These are phyloP conservation scores for Acomys russatus DNA, from an alignment of 2,797 vertebrate genomes.

Conservation along the genomic window DNA sequence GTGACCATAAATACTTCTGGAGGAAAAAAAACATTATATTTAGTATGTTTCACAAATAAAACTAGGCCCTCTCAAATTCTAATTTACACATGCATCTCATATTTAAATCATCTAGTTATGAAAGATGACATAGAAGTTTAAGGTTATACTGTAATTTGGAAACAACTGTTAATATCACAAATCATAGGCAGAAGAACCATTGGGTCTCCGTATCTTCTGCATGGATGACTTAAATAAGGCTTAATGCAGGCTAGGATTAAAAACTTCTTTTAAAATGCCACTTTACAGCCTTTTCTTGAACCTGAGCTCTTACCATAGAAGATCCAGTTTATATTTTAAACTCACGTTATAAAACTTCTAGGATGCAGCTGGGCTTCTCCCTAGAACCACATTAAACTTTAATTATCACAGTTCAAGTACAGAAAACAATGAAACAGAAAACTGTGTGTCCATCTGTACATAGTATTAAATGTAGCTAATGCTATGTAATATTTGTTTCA, in stretches of 20 bases:
- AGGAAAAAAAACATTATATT: background rate
- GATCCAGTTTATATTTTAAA: slow-evolving; percentile 58
- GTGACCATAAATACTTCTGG: background rate
- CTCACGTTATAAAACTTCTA: background rate
- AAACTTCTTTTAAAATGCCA: background rate
- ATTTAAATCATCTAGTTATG: fast-evolving
- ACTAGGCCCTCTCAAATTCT: background rate
- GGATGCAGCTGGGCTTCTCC: background rate
- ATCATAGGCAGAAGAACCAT: too few relatives aligned
- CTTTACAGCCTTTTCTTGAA: background rate
- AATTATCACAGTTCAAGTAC: slow-evolving; percentile 27
- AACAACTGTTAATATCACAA: background rate
- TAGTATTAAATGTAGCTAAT: background rate
- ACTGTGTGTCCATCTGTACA: background rate
- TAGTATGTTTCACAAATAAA: background rate
- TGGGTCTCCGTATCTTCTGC: background rate
- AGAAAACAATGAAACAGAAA: background rate
- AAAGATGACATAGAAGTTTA: background rate
- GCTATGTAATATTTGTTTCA: background rate
- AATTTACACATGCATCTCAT: background rate
- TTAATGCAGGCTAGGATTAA: background rate
- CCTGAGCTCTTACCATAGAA: background rate
- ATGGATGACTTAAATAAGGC: background rate
- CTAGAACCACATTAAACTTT: slow-evolving; percentile 10
- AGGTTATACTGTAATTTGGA: background rate